Percentiles rank a stretch among this genome's conserved stretches.
Conservation (phyloP, 2,888 invertebrate genomes). For the Papilio protenor region DNA sequence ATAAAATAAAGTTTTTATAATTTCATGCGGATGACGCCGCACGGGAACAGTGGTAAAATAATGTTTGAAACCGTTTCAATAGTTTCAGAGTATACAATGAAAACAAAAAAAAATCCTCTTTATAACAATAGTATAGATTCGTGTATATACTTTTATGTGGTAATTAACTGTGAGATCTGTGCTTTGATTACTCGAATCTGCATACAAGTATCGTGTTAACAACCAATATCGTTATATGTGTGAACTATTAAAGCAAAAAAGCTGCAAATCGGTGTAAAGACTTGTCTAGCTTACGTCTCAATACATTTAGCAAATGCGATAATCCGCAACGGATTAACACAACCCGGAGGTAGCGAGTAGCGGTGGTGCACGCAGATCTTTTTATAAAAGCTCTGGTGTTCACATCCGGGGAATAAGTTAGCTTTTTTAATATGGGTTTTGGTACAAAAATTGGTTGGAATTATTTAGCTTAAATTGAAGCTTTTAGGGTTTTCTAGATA, state of each 20-base stretch:
- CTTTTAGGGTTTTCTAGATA: not conserved
- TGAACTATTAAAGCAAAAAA: constrained; percentile 3
- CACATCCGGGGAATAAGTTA: not conserved
- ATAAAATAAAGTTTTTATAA: no score
- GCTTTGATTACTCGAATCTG: not conserved
- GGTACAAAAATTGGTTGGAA: not conserved
- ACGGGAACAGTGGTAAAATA: no score
- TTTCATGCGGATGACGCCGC: no score
- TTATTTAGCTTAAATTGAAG: not conserved
- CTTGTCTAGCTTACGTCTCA: constrained; percentile 40
- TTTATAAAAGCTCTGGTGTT: not conserved
- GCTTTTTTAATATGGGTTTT: not conserved
- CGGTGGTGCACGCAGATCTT: not conserved
- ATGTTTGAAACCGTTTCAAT: no score
- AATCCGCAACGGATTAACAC: constrained; percentile 31
- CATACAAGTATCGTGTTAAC: constrained; percentile 23
- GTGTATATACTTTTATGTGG: no score
- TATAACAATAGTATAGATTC: no score
- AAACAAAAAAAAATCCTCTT: no score
- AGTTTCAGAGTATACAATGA: no score
- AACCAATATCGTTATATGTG: not conserved
- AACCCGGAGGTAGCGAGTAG: constrained; percentile 1
- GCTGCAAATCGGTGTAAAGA: constrained; percentile 25
- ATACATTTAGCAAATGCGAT: constrained; percentile 50
- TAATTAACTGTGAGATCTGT: not conserved